Percentiles rank a stretch among this genome's conserved stretches.
Conservation (phyloP, 1,140 invertebrate genomes). For the Drosophila kanapiae region DNA sequence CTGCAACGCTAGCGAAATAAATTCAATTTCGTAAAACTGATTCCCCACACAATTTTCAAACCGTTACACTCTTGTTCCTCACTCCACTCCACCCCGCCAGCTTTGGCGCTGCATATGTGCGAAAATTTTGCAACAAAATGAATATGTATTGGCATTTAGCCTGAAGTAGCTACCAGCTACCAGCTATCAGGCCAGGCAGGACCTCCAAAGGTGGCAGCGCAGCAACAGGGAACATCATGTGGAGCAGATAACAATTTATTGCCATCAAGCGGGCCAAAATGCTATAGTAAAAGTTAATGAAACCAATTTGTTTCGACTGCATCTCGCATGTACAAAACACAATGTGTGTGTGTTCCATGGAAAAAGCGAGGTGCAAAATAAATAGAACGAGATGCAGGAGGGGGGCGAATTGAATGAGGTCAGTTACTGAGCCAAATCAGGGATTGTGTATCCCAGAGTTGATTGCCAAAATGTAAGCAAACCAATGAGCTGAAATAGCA, state of each 20-base stretch:
- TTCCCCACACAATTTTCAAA: constrained; percentile 80
- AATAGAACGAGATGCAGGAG: constrained; percentile 5
- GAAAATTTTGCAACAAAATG: constrained; percentile 78
- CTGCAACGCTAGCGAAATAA: constrained; percentile 75
- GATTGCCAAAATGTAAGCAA: constrained; percentile 35
- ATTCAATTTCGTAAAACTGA: constrained; percentile 83
- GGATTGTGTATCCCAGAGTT: not conserved
- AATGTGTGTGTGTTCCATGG: constrained; percentile 17
- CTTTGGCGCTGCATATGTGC: constrained; percentile 74
- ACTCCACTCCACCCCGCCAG: constrained; percentile 34
- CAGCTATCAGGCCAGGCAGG: constrained; percentile 24
- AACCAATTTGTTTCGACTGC: constrained; percentile 76
- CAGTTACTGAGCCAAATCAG: constrained; percentile 28
- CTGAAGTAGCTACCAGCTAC: constrained; percentile 69
- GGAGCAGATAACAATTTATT: constrained; percentile 79
- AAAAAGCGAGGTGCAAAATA: constrained; percentile 27
- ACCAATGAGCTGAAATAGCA: constrained; percentile 18
- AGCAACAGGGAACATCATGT: constrained; percentile 47
- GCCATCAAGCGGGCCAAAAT: constrained; percentile 74
- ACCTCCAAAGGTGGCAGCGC: constrained; percentile 36
- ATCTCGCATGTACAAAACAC: constrained; percentile 32
- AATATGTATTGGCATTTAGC: constrained; percentile 82
- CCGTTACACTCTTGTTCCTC: not conserved
- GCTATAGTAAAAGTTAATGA: constrained; percentile 83
- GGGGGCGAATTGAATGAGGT: constrained; percentile 22